These are phyloP conservation scores for Teinopalpus imperialis DNA, from an alignment of 2,888 invertebrate species.

Conservation along the genomic window DNA sequence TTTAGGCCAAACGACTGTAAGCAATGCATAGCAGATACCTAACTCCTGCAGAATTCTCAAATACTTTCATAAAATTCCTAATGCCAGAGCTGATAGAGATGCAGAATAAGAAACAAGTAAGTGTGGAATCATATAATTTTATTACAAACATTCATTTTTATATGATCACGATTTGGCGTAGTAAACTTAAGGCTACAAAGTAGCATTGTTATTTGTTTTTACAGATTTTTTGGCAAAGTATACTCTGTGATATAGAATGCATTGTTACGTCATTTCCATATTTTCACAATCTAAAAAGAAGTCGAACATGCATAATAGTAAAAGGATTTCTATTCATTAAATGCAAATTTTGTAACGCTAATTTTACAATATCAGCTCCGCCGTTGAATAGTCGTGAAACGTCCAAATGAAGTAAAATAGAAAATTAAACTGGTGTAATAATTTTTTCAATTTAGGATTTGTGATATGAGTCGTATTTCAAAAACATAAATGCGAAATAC, in stretches of 20 bases:
- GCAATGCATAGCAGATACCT: too few relatives aligned
- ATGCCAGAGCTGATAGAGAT: too few relatives aligned
- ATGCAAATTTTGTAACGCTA: too few relatives aligned
- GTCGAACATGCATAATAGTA: conserved; percentile 13
- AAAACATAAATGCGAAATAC: conserved; percentile 36
- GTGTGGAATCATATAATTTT: conserved; percentile 1
- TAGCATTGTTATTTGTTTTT: conserved; percentile 2
- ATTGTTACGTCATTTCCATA: conserved; percentile 19
- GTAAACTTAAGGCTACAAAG: neutral
- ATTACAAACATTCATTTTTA: conserved; percentile 5
- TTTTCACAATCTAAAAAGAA: conserved; percentile 10
- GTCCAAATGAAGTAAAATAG: conserved; percentile 1
- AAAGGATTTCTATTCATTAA: too few relatives aligned
- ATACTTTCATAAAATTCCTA: too few relatives aligned
- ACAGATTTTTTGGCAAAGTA: too few relatives aligned
- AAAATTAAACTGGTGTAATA: neutral
- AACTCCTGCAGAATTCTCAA: too few relatives aligned
- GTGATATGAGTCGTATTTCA: conserved; percentile 34
- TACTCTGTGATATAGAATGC: too few relatives aligned
- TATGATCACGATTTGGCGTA: neutral
- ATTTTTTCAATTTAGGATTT: conserved; percentile 34
- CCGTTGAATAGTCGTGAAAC: too few relatives aligned
- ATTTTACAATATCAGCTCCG: too few relatives aligned
- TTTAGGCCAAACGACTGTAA: too few relatives aligned
- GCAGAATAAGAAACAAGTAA: conserved; percentile 13